Evolutionary conservation across 2,113 vertebrate genomes (phyloP).

Genomic region (Proterorhinus semilunaris): DNA sequence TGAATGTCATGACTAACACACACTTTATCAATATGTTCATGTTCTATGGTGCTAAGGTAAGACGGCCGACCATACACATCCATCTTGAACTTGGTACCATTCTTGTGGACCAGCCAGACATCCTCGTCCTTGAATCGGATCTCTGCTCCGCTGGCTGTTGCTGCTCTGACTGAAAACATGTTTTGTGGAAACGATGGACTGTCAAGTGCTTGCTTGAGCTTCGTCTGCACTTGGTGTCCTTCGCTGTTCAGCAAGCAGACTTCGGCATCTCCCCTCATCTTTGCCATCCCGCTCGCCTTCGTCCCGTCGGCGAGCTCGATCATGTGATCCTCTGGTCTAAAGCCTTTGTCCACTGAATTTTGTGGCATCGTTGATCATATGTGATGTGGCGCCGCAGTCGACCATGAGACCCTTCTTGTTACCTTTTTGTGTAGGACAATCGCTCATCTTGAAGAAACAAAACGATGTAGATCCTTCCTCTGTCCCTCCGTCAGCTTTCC

Average conservation of each 20-base stretch:
- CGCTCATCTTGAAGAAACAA: too few relatives aligned
- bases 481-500: too few relatives aligned
- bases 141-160: background rate
- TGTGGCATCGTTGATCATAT: background rate
- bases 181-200: background rate
- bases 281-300: slow-evolving; percentile 2
- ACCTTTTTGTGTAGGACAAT: too few relatives aligned
- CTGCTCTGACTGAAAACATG: background rate
- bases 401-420: too few relatives aligned
- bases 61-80: too few relatives aligned
- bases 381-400: too few relatives aligned
- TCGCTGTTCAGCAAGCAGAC: background rate
- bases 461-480: too few relatives aligned
- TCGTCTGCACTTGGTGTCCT: background rate
- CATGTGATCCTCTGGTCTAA: background rate
- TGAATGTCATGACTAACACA: slow-evolving; percentile 23
- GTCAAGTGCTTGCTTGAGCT: background rate
- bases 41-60: background rate
- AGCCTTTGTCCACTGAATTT: background rate
- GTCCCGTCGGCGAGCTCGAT: background rate
- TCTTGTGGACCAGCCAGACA: too few relatives aligned
- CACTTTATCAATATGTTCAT: background rate
- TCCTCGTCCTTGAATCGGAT: background rate
- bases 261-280: background rate
- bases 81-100: too few relatives aligned